phyloP scores from a whole-genome alignment of 2,113 vertebrate genomes.

The Parus major region DNA sequence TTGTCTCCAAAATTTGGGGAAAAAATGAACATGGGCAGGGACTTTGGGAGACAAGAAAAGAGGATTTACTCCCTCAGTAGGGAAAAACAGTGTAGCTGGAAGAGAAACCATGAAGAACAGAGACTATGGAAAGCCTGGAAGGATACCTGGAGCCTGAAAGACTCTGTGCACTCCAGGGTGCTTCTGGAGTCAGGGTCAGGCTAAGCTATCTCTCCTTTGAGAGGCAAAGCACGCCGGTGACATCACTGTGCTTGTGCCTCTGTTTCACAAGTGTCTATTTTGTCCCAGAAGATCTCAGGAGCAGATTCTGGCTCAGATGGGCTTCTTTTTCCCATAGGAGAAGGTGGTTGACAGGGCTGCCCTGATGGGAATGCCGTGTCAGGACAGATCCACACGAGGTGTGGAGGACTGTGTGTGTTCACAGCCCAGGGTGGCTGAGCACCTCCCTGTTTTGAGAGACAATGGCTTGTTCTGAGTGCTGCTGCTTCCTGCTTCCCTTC shows the following conservation, averaged over 20 bases:
- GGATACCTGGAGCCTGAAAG: not conserved
- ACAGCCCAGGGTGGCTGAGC: not conserved
- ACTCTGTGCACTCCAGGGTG: not conserved
- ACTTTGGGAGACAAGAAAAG: not conserved
- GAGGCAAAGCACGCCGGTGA: not conserved
- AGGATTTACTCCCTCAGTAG: not conserved
- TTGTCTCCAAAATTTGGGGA: not conserved
- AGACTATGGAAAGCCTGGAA: not conserved
- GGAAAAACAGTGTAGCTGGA: not conserved
- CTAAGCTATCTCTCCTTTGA: not conserved
- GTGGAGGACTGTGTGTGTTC: not conserved
- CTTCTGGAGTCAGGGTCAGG: not conserved
- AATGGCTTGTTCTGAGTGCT: not conserved
- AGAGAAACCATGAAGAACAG: not conserved
- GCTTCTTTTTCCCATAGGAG: not conserved
- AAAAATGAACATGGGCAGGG: not conserved
- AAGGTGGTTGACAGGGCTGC: not conserved
- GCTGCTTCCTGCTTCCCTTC: not conserved
- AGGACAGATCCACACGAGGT: not conserved
- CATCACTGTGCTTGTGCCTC: accelerated
- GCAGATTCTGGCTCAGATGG: not conserved
- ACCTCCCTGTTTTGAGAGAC: not conserved
- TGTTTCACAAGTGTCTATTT: accelerated
- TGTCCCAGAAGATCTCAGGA: not conserved
- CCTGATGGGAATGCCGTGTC: not conserved